Base-by-base conservation (phyloP, 2,113 vertebrate species). In the Corydoras maculifer region DNA sequence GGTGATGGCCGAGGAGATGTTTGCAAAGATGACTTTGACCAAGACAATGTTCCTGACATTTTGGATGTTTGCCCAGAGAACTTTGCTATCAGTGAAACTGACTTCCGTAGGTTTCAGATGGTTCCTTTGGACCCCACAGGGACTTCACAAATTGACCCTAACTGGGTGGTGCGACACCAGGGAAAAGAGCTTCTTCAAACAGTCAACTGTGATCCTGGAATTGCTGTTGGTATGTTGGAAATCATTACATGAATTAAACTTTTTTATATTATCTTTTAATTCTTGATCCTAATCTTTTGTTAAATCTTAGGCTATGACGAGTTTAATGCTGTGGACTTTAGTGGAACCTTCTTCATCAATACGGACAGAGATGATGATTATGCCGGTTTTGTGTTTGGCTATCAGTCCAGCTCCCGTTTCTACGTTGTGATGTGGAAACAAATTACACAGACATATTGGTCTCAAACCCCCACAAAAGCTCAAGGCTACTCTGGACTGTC, bases 391-490 rank as follows among this genome's bases (percentile, higher is more conserved):
- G 96, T 99, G 50, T 99, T 99, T 74, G 95, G 94, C 58, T 99
- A 99, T 83, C 97, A 99, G 78, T 99, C 97, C 62, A 99, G 97
- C 81, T 93, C 95, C 51, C 94, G 95, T 75, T 99, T 99, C 87
- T 99, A 99, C 31, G 94, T 98, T 1, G 96, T 99, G 58, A 99
- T 99, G 96, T 99, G 97, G 97, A 99, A 99, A 79, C 97, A 99
- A 85, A 91, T 99, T 80, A 99, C 97, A 2, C 97, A 99, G 81
- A 93, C 97, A 6, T 99, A 99, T 78, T 99, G 97, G 97, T 94
- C 94, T 54, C 82, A 87, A 60, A 90, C 91, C 8, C 97, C 97
- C 64, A 99, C 95, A 1, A 93, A 85, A 90, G 97, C 97, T 80
- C 95, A 98, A 81, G 97, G 96, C 48, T 99, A 99, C 83, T 95